These are phyloP conservation scores for Drosophila willistoni DNA, from an alignment of 1,140 invertebrate genomes.

Conservation along the genomic window DNA sequence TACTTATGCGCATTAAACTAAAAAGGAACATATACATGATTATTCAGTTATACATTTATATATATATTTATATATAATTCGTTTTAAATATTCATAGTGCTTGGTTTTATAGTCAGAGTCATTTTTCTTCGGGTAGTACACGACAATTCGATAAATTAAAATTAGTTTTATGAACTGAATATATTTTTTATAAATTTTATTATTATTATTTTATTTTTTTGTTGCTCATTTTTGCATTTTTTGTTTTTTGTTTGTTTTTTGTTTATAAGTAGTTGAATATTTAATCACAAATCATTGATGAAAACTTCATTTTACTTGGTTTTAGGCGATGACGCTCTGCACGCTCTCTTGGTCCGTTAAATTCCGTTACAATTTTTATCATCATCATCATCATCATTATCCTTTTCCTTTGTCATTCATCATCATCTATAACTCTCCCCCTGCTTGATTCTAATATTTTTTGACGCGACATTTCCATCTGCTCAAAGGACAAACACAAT, in stretches of 20 bases:
- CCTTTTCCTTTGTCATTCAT: not conserved
- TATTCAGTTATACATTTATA: slow-evolving; percentile 71
- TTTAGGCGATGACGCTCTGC: slow-evolving; percentile 78
- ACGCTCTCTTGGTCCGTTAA: slow-evolving; percentile 81
- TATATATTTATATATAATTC: slow-evolving; percentile 54
- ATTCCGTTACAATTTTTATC: slow-evolving; percentile 73
- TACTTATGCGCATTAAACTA: slow-evolving; percentile 78
- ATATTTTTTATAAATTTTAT: slow-evolving; percentile 38
- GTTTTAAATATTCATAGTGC: slow-evolving; percentile 66
- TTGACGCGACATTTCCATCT: slow-evolving; percentile 64
- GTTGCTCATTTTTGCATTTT: slow-evolving; percentile 13
- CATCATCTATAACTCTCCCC: slow-evolving; percentile 22
- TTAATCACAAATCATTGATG: slow-evolving; percentile 83
- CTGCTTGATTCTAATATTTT: slow-evolving; percentile 32
- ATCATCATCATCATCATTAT: slow-evolving; percentile 47
- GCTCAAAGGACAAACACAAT: slow-evolving; percentile 27
- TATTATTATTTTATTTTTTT: slow-evolving; percentile 34
- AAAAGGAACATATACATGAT: slow-evolving; percentile 82
- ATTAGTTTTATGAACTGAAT: slow-evolving; percentile 72
- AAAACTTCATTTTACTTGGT: slow-evolving; percentile 78
- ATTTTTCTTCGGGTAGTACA: slow-evolving; percentile 69
- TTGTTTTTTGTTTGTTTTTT: slow-evolving; percentile 34
- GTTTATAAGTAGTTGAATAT: slow-evolving; percentile 72
- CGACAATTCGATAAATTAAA: slow-evolving; percentile 61
- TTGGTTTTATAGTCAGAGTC: slow-evolving; percentile 76